Base-by-base conservation (phyloP, 2,888 invertebrate genomes). In the Chromoteleia sp. region DNA sequence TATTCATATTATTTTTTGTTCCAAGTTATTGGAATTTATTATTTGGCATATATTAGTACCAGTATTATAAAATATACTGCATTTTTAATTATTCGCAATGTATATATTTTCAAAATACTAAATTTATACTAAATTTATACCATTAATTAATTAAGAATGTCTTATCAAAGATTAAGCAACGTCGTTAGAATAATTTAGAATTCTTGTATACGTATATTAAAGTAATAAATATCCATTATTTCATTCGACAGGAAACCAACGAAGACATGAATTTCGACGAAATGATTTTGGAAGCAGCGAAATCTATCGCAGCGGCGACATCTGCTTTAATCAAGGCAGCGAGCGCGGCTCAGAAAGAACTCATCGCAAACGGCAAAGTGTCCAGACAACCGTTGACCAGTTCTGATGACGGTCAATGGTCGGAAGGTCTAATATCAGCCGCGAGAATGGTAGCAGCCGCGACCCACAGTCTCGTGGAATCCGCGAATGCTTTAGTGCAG, bases 271-370 rank as follows among this genome's bases (percentile, higher is more conserved):
- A 98, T 93, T 99, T 99, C 92, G 99, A 99, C 91, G 99, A 99
- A 93, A 98, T 99, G 96, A 99, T 99, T 86, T 92, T 99, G 87
- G 98, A 98, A 91, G 99, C 99, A 0, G 99, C 99, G 41, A 98
- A 98, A 93, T 97, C 98, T 1, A 99, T 99, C 86, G 98, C 99
- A 85, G 96, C 98, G 0, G 99, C 99, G 0, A 99, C 99, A 0
- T 98, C 99, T 0, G 98, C 99, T 0, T 93, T 99, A 2, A 98
- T 99, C 0, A 96, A 98, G 87, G 98, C 99, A 0, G 99, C 99
- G 0, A 98, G 98, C 71, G 97, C 98, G 3, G 99, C 99, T 0
- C 99, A 99, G 92, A 93, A 98, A 77, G 99, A 99, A 89, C 94
- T 99, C 0, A 98, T 99, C 52, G 97, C 94, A 6, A 93, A 95